Evolutionary conservation across 2,888 invertebrate species (phyloP).

Genomic region (Leptura quadrifasciata): DNA sequence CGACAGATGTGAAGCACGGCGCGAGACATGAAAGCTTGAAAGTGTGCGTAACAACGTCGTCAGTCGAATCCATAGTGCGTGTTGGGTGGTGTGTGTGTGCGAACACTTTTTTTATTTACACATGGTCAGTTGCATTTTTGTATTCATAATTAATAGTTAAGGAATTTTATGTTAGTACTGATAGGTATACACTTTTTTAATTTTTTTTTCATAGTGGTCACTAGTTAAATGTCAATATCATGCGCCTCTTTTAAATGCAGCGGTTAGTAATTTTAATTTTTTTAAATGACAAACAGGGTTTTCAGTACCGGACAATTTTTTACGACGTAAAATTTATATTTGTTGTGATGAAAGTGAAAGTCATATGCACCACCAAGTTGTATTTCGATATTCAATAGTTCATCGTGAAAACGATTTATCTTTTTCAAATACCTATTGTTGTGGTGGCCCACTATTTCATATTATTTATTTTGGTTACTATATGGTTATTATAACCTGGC

Average conservation of each 20-base stretch:
- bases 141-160: constrained; percentile 26
- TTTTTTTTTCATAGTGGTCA: constrained; percentile 6
- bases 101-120: constrained; percentile 71
- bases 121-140: constrained; percentile 70
- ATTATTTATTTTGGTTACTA: no score
- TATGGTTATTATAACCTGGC: no score
- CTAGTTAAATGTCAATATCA: neutral
- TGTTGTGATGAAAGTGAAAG: neutral
- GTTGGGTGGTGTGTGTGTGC: constrained; percentile 70
- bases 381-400: neutral
- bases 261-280: neutral
- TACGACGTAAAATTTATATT: neutral
- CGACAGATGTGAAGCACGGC: constrained; percentile 73
- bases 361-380: neutral
- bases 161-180: neutral
- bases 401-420: neutral
- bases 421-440: neutral
- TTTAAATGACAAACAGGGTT: neutral
- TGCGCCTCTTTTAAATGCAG: neutral
- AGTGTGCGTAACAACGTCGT: constrained; percentile 68
- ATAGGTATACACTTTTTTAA: constrained; percentile 9
- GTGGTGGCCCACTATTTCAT: neutral
- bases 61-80: constrained; percentile 73
- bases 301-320: neutral
- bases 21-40: constrained; percentile 72